These are phyloP conservation scores for Dendroctonus valens DNA, from an alignment of 1,140 invertebrate genomes.

Conservation along the genomic window DNA sequence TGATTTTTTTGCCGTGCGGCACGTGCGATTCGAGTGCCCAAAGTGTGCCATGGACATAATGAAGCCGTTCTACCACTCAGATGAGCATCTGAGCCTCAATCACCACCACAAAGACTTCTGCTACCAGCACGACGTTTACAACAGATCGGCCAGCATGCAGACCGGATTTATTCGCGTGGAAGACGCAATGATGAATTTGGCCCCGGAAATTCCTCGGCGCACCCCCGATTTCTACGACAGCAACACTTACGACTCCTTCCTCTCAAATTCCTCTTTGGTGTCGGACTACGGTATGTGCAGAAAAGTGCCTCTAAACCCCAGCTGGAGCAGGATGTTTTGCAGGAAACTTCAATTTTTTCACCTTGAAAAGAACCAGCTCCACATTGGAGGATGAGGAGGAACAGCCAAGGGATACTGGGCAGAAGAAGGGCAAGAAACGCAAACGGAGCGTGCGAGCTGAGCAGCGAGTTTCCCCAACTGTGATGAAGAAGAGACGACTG, in stretches of 20 bases:
- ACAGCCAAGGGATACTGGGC: not conserved
- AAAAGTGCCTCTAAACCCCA: not conserved
- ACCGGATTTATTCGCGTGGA: slow-evolving; percentile 26
- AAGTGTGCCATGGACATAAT: slow-evolving; percentile 7
- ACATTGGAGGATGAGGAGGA: not conserved
- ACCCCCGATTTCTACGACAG: slow-evolving; percentile 37
- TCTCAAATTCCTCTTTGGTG: slow-evolving; percentile 34
- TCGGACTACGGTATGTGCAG: slow-evolving; percentile 24
- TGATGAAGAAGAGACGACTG: slow-evolving; percentile 62
- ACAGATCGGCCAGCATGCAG: slow-evolving; percentile 14
- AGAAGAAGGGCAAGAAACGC: slow-evolving; percentile 28
- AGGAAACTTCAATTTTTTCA: slow-evolving; percentile 35
- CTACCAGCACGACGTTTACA: slow-evolving; percentile 10
- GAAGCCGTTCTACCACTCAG: not conserved
- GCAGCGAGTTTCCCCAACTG: slow-evolving; percentile 56
- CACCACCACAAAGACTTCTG: slow-evolving; percentile 6
- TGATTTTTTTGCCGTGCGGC: not conserved
- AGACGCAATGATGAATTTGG: slow-evolving; percentile 21
- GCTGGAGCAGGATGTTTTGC: slow-evolving; percentile 3
- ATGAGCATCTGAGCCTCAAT: not conserved
- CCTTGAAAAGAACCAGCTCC: slow-evolving; percentile 12
- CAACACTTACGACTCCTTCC: slow-evolving; percentile 41
- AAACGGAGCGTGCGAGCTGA: slow-evolving; percentile 35
- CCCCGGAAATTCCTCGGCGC: slow-evolving; percentile 1
- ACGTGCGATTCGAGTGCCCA: not conserved